Evolutionary conservation across 2,113 vertebrate genomes (phyloP).

Genomic region (Perccottus glenii): DNA sequence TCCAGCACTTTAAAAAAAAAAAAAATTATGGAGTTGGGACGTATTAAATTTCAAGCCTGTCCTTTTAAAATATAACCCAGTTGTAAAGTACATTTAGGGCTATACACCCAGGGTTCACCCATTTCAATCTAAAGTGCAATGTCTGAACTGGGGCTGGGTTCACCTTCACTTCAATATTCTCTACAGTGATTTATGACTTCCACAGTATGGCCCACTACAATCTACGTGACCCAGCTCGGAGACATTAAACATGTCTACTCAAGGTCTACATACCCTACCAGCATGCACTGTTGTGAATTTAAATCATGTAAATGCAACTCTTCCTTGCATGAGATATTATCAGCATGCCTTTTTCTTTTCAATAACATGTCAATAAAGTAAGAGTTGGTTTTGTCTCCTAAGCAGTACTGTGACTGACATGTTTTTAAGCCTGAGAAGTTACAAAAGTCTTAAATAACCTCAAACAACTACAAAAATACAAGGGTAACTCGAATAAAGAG

Average conservation of each 20-base stretch:
- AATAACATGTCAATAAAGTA: not conserved
- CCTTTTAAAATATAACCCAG: not conserved
- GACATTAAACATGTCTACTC: slow-evolving; percentile 24
- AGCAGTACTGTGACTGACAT: too few species aligned
- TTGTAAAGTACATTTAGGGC: not conserved
- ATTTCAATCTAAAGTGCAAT: slow-evolving; percentile 18
- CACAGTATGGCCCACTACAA: slow-evolving; percentile 8
- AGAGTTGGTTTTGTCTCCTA: not conserved
- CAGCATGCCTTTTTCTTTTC: not conserved
- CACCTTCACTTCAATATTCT: slow-evolving; percentile 41
- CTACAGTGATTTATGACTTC: slow-evolving; percentile 42
- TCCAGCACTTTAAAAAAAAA: too few species aligned
- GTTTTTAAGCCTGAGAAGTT: not conserved
- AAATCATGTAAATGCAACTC: slow-evolving; percentile 21
- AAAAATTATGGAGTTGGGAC: not conserved
- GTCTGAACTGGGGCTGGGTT: slow-evolving; percentile 20
- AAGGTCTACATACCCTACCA: slow-evolving; percentile 18
- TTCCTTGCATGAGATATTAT: not conserved
- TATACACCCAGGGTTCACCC: slow-evolving; percentile 1
- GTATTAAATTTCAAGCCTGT: too few species aligned
- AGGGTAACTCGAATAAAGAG: not conserved
- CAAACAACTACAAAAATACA: slow-evolving; percentile 3
- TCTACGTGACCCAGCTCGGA: slow-evolving; percentile 24
- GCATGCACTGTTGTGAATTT: slow-evolving; percentile 4
- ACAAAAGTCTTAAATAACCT: not conserved